These are phyloP conservation scores for Synergus itoensis DNA, from an alignment of 2,888 invertebrate genomes.

Conservation along the genomic window DNA sequence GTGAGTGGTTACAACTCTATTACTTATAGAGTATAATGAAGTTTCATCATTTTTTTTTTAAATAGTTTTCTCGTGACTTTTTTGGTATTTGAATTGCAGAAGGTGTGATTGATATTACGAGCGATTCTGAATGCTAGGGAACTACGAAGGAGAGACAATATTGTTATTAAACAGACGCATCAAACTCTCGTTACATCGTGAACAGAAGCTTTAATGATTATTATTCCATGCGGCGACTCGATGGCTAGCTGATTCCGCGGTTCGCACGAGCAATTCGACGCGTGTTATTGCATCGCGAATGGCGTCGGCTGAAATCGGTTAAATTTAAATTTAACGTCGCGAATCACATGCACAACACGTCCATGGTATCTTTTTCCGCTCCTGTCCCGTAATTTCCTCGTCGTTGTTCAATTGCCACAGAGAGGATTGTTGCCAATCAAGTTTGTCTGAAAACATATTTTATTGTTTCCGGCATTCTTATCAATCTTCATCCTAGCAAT, in stretches of 20 bases:
- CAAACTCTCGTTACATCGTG: constrained; percentile 48
- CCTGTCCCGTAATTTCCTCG: constrained; percentile 1
- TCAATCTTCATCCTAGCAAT: background rate
- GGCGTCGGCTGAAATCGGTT: constrained; percentile 3
- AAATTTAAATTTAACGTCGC: constrained; percentile 8
- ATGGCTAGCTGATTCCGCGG: constrained; percentile 31
- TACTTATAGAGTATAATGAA: no score
- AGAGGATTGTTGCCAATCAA: constrained; percentile 6
- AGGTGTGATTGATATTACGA: background rate
- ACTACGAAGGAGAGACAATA: background rate
- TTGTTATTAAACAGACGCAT: constrained; percentile 22
- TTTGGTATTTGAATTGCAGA: no score
- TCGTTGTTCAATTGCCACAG: background rate
- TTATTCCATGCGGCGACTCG: constrained; percentile 48
- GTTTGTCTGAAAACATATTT: background rate
- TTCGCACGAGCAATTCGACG: constrained; percentile 7
- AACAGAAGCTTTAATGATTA: constrained; percentile 51
- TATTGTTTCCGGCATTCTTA: background rate
- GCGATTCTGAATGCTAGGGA: background rate
- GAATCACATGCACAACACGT: constrained; percentile 19
- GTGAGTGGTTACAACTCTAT: no score
- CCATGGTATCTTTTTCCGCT: background rate
- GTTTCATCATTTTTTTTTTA: no score
- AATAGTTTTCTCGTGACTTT: no score
- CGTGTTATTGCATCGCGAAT: constrained; percentile 28